Conservation (phyloP, 2,888 invertebrate species). For the Acrocyrtus sp. region DNA sequence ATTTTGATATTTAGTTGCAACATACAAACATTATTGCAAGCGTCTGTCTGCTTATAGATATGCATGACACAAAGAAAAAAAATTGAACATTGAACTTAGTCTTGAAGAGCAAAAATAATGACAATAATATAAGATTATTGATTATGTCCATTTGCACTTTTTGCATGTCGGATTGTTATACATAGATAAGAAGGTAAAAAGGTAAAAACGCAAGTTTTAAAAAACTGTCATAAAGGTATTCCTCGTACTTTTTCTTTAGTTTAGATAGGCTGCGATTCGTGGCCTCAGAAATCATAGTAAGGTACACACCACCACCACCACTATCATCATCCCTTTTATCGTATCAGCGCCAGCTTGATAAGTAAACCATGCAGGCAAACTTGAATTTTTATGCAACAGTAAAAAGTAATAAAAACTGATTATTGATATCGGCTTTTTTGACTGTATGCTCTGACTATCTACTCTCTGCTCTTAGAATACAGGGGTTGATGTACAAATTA, state of each 20-base stretch:
- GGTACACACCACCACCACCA: too few species aligned
- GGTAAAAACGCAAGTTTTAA: too few species aligned
- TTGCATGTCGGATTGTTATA: neutral
- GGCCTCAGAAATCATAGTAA: neutral
- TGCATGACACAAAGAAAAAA: constrained; percentile 1
- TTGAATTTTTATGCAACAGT: neutral
- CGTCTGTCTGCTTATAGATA: neutral
- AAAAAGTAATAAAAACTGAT: neutral
- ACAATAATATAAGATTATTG: neutral
- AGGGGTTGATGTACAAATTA: neutral
- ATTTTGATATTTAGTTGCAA: neutral
- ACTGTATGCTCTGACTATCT: too few species aligned
- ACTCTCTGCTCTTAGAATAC: neutral
- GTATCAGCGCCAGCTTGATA: neutral
- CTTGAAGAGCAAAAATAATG: constrained; percentile 20
- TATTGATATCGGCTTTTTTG: neutral
- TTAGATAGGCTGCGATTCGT: neutral
- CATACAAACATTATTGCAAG: neutral
- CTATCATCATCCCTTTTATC: too few species aligned
- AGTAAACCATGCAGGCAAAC: neutral
- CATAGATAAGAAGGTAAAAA: too few species aligned
- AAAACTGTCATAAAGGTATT: neutral
- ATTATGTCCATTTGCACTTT: neutral
- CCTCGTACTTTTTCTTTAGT: neutral
- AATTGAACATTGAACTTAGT: constrained; percentile 47